Evolutionary conservation across 2,888 invertebrate genomes (phyloP), one percentile per base, ranked within the genome.

Genomic region (Galerucella nymphaeae): DNA sequence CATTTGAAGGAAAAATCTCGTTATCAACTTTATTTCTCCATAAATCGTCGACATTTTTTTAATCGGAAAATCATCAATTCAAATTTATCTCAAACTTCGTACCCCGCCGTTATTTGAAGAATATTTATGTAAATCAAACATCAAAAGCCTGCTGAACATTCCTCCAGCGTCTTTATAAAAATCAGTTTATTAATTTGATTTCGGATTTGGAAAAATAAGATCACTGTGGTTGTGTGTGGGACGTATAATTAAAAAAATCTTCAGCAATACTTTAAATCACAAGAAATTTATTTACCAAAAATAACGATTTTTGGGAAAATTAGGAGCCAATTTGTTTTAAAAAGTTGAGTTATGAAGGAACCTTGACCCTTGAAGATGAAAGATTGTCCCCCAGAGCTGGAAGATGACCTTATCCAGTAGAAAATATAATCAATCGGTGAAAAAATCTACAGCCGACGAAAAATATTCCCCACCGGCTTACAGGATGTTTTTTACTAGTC

Each of bases 121-220:
- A 70, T 71, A 70, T 71, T 71, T 74, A 74, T 74, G 71, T 68
- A 70, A 74, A 74, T 74, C 71, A 68, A 71, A 67, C 68, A 74
- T 74, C 71, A 67, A 74, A 62, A 74, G 70, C 64, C 23, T 63
- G 59, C 67, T 58, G 66, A 74, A 48, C 65, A 65, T 65, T 71
- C 55, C 55, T 55, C 23, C 45, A 30, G 50, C 66, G 55, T 68
- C 68, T 64, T 66, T 70, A 67, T 53, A 65, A 45, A 66, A 71
- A 65, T 66, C 73, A 58, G 61, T 74, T 61, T 57, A 68, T 68
- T 71, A 70, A 70, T 73, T 70, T 66, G 62, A 73, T 70, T 70
- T 70, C 70, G 58, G 66, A 55, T 65, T 48, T 66, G 41, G 3
- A 30, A 59, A 59, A 20, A 23, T 38, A 8, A 57, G 23, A 57